Evolutionary conservation across 2,113 vertebrate genomes (phyloP), one percentile per base, ranked within the genome.

Genomic region (Bolborhynchus lineola): DNA sequence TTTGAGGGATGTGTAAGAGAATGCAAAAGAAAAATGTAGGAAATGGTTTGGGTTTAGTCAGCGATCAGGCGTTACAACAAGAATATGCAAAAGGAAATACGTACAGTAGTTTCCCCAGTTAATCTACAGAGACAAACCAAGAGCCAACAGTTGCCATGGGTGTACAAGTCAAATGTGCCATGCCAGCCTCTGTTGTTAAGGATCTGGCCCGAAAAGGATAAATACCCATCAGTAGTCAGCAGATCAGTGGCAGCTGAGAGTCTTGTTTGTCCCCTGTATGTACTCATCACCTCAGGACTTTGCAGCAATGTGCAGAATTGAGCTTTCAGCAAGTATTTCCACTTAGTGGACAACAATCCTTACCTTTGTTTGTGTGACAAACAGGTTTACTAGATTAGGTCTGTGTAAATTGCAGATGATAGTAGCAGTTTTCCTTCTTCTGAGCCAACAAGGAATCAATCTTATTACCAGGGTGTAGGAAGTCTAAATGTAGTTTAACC

Each of bases 331-430:
- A 70, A 79, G 75, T 75, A 60, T 90, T 95, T 82, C 82, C 33
- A 59, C 82, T 68, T 62, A 42, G 57, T 88, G 79, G 78, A 80
- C 88, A 67, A 23, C 52, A 92, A 20, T 87, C 31, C 77, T 97
- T 84, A 94, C 94, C 92, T 92, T 94, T 91, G 95, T 94, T 95
- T 95, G 74, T 97, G 90, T 93, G 86, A 91, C 90, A 75, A 82
- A 95, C 29, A 1, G 41, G 85, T 91, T 96, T 90, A 89, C 90
- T 93, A 88, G 86, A 87, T 97, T 94, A 97, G 72, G 64, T 69
- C 92, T 91, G 82, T 90, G 82, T 82, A 93, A 75, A 88, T 49
- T 92, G 89, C 59, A 85, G 94, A 46, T 88, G 91, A 84, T 87
- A 55, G 76, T 86, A 59, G 69, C 64, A 72, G 28, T 79, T 92